These are phyloP conservation scores for Galerucella nymphaeae DNA, from an alignment of 2,888 invertebrate genomes.

Conservation along the genomic window DNA sequence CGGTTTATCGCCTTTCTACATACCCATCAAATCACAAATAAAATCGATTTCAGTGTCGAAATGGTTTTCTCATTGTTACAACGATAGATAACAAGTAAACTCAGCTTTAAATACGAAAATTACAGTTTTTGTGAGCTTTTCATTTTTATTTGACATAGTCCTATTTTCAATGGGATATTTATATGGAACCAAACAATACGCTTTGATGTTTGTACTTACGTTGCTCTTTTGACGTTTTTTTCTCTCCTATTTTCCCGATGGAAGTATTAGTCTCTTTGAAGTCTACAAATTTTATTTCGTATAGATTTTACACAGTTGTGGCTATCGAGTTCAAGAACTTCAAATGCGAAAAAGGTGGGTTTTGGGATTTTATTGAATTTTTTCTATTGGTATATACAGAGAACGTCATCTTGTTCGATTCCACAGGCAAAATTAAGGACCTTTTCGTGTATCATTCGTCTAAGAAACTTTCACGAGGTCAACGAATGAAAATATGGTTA, in stretches of 20 bases:
- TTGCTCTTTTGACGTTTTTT: not conserved
- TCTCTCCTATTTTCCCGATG: not conserved
- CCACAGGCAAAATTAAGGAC: slow-evolving; percentile 24
- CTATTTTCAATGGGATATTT: not conserved
- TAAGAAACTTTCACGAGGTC: not conserved
- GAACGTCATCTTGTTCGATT: slow-evolving; percentile 25
- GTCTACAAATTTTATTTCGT: slow-evolving; percentile 13
- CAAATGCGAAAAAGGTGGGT: slow-evolving; percentile 8
- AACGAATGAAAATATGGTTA: not conserved
- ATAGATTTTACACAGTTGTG: slow-evolving; percentile 24
- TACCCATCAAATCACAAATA: too few relatives aligned
- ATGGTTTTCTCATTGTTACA: too few relatives aligned
- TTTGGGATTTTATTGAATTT: slow-evolving; percentile 19
- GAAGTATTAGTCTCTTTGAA: slow-evolving; percentile 24
- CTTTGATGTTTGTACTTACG: not conserved
- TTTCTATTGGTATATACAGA: slow-evolving; percentile 11
- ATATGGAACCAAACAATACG: not conserved
- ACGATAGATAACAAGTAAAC: too few relatives aligned
- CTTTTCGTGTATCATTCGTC: slow-evolving; percentile 6
- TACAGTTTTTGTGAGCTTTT: too few relatives aligned
- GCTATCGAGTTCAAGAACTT: slow-evolving; percentile 19
- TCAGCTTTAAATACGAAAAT: too few relatives aligned
- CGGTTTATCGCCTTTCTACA: not conserved
- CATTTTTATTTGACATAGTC: not conserved
- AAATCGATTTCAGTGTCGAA: too few relatives aligned